A percentile compares a stretch with the other conserved stretches of the same genome.
Conservation (phyloP, 2,113 vertebrate species). For the Oenanthe melanoleuca region DNA sequence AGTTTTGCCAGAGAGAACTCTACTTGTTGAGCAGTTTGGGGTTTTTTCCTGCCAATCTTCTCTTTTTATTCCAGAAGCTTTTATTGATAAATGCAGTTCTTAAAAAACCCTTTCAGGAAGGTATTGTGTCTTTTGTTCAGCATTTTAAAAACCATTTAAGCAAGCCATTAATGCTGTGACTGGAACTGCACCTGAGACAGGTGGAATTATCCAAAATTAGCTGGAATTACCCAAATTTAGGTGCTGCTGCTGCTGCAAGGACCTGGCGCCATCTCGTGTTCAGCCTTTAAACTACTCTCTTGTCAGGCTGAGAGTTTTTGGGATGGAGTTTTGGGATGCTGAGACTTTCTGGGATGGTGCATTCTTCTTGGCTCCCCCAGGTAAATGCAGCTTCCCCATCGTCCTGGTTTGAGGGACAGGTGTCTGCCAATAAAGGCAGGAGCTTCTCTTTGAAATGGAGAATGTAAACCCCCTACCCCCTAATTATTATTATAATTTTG, state of each 20-base stretch:
- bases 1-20: background rate
- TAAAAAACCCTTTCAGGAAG: background rate
- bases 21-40: background rate
- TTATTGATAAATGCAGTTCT: background rate
- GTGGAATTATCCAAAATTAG: fast-evolving
- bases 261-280: constrained; percentile 43
- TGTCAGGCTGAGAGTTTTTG: fast-evolving
- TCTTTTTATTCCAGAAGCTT: background rate
- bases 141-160: background rate
- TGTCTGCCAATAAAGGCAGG: too few relatives aligned
- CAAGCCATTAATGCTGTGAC: background rate
- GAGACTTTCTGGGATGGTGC: too few relatives aligned
- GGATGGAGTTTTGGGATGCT: too few relatives aligned
- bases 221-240: fast-evolving
- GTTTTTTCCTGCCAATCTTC: fast-evolving
- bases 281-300: background rate
- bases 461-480: too few relatives aligned
- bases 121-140: background rate
- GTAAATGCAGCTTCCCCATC: fast-evolving
- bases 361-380: background rate
- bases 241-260: background rate
- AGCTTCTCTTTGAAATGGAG: too few relatives aligned
- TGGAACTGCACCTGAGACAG: background rate
- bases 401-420: too few relatives aligned
- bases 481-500: too few relatives aligned